These are phyloP conservation scores for Acronicta aceris DNA, from an alignment of 2,888 invertebrate species.

Conservation along the genomic window DNA sequence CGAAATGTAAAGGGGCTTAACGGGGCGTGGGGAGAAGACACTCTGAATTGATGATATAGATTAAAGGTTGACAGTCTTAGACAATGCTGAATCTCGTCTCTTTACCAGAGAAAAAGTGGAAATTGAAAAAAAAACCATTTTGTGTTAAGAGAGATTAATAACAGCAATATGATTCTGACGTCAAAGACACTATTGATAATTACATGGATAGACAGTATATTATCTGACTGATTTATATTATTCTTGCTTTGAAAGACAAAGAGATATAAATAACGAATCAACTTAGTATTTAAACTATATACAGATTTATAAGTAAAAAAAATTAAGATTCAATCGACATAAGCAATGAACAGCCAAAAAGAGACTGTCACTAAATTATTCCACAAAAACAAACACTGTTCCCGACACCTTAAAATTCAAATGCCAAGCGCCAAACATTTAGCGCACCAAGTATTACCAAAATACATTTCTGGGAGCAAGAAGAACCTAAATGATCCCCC, in stretches of 20 bases:
- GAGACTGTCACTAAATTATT: slow-evolving; percentile 22
- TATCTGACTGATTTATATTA: not conserved
- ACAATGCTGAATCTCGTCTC: slow-evolving; percentile 34
- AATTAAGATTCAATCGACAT: not conserved
- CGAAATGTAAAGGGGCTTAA: slow-evolving; percentile 53
- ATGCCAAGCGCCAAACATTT: slow-evolving; percentile 46
- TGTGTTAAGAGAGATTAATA: slow-evolving; percentile 6
- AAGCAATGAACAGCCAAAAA: not conserved
- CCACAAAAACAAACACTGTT: slow-evolving; percentile 20
- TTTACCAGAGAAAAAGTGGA: slow-evolving; percentile 33
- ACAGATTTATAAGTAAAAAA: not conserved
- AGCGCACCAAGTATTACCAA: slow-evolving; percentile 47
- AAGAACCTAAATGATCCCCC: slow-evolving; percentile 58
- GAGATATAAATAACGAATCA: not conserved
- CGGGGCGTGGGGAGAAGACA: slow-evolving; percentile 24
- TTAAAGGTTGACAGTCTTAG: slow-evolving; percentile 57
- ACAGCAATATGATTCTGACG: slow-evolving; percentile 26
- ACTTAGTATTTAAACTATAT: not conserved
- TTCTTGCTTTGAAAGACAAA: not conserved
- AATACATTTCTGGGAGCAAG: slow-evolving; percentile 49
- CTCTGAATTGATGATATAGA: slow-evolving; percentile 65
- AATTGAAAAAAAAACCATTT: slow-evolving; percentile 46
- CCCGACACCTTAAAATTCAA: slow-evolving; percentile 39
- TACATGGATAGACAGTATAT: slow-evolving; percentile 15
- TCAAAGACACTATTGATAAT: slow-evolving; percentile 21